Base-by-base conservation (phyloP, 2,113 vertebrate genomes). In the Corythornis vintsioides region DNA sequence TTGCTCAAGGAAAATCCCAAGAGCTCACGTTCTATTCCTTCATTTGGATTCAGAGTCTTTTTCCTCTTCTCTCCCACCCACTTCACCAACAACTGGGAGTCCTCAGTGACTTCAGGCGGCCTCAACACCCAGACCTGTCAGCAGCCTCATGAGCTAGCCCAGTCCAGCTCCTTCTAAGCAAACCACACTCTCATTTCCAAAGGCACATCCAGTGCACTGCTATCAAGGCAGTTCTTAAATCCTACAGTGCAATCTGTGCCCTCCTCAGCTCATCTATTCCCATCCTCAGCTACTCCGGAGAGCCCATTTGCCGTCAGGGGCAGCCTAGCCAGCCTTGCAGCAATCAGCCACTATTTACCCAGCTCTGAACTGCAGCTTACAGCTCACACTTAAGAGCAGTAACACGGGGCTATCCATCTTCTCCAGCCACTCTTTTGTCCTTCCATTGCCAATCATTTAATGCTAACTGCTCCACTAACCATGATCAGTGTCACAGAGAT, bases 301-400 rank as follows among this genome's bases (percentile, higher is more conserved):
- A 60, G 31, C 17, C 20, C 2, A 2, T 7, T 20, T 60, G 25
- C 13, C 13, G 0, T 7, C 1, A 9, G 0, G 0, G 33, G 57
- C 56, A 75, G 69, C 35, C 1, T 2, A 8, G 43, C 74, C 48
- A 50, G 43, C 56, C 4, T 64, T 59, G 15, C 60, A 9, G 85
- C 75, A 35, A 77, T 77, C 60, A 29, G 40, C 16, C 25, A 55
- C 40, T 40, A 1, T 53, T 79, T 45, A 18, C 56, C 42, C 78
- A 47, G 72, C 43, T 63, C 76, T 4, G 4, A 93, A 35, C 18
- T 4, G 35, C 85, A 4, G 21, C 72, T 56, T 50, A 2, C 31
- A 38, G 71, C 78, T 80, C 80, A 26, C 38, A 3, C 53, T 59
- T 22, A 42, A 19, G 57, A 0, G 0, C 87, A 18, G 63, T 11